These are phyloP conservation scores for Latrodectus elegans DNA, from an alignment of 2,888 invertebrate species.

Conservation along the genomic window DNA sequence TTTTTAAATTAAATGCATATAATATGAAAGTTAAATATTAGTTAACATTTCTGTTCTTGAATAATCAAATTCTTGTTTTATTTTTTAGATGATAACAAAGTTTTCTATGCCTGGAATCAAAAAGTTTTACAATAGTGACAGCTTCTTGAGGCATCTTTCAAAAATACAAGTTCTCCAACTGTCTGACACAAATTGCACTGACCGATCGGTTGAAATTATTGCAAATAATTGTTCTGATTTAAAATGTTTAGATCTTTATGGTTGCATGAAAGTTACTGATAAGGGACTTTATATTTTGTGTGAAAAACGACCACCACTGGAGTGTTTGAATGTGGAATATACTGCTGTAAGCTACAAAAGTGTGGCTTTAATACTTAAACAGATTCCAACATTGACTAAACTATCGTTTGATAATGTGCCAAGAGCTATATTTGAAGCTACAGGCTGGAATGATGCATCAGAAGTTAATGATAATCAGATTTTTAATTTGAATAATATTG, in stretches of 20 bases:
- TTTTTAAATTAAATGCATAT: too few relatives aligned
- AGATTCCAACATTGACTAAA: constrained; percentile 34
- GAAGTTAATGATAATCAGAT: constrained; percentile 8
- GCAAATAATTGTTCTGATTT: constrained; percentile 41
- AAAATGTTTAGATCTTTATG: constrained; percentile 39
- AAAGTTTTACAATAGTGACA: constrained; percentile 26
- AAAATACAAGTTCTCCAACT: constrained; percentile 41
- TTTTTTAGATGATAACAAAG: constrained; percentile 38
- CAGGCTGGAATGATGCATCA: constrained; percentile 43
- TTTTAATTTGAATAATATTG: constrained; percentile 53
- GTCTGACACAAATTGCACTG: constrained; percentile 34
- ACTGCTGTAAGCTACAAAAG: constrained; percentile 48
- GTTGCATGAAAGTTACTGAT: constrained; percentile 46
- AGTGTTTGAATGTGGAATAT: constrained; percentile 44
- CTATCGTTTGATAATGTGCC: constrained; percentile 49
- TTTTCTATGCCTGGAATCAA: constrained; percentile 36
- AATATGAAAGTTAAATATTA: too few relatives aligned
- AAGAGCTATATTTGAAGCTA: constrained; percentile 62
- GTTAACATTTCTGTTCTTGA: too few relatives aligned
- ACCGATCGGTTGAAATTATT: constrained; percentile 35
- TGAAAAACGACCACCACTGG: constrained; percentile 24
- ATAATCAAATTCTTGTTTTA: neutral
- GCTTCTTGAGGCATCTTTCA: constrained; percentile 24
- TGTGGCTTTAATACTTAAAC: constrained; percentile 39
- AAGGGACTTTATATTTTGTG: constrained; percentile 28